These are phyloP conservation scores for Rhagophthalmus giganteus DNA, from an alignment of 2,888 invertebrate genomes.

Conservation along the genomic window DNA sequence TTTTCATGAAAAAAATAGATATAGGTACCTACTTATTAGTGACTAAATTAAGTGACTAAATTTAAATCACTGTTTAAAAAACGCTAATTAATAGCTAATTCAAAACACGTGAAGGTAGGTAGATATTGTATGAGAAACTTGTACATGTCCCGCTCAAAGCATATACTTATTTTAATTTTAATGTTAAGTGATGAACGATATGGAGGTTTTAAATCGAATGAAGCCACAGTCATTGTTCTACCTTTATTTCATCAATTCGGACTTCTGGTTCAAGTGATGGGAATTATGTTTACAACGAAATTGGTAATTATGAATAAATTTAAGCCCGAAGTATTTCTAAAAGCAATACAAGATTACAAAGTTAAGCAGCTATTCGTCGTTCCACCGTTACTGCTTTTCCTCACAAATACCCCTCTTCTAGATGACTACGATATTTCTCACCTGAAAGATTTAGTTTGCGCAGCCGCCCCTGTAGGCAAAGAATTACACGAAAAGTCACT, in stretches of 20 bases:
- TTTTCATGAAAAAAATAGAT: too few relatives aligned
- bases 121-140: too few relatives aligned
- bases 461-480: slow-evolving; percentile 75
- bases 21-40: too few relatives aligned
- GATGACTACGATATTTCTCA: slow-evolving; percentile 70
- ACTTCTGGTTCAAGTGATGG: slow-evolving; percentile 63
- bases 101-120: too few relatives aligned
- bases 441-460: slow-evolving; percentile 67
- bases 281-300: slow-evolving; percentile 51
- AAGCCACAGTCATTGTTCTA: slow-evolving; percentile 61
- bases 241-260: slow-evolving; percentile 81
- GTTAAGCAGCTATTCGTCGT: slow-evolving; percentile 70
- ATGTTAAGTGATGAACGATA: slow-evolving; percentile 31
- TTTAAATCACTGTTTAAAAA: too few relatives aligned
- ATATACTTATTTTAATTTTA: too few relatives aligned
- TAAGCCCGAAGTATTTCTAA: slow-evolving; percentile 68
- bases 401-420: slow-evolving; percentile 76
- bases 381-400: slow-evolving; percentile 77
- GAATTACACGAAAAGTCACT: slow-evolving; percentile 64
- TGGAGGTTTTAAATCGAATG: slow-evolving; percentile 33
- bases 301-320: slow-evolving; percentile 64
- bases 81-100: too few relatives aligned
- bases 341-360: slow-evolving; percentile 67
- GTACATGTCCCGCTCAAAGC: too few relatives aligned
- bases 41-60: too few relatives aligned